phyloP scores from a whole-genome alignment of 2,888 invertebrate species.

The Meloe dianella region DNA sequence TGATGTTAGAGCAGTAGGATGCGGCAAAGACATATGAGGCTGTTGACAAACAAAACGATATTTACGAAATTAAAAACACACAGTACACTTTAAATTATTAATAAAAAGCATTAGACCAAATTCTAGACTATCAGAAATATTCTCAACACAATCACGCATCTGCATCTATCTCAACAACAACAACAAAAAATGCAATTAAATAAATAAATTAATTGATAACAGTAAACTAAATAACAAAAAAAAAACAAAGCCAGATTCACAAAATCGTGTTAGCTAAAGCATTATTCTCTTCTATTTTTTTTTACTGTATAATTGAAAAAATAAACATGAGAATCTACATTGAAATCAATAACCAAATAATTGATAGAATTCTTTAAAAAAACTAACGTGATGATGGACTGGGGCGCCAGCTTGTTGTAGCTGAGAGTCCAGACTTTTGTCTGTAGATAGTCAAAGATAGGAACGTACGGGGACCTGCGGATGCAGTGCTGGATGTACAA shows the following conservation, averaged over 20 bases:
- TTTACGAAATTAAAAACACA: too few relatives aligned
- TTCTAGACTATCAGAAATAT: constrained; percentile 45
- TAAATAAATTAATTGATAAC: constrained; percentile 4
- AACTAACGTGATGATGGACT: constrained; percentile 66
- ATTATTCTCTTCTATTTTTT: neutral
- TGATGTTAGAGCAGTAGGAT: constrained; percentile 71
- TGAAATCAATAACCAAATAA: constrained; percentile 16
- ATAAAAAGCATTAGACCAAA: constrained; percentile 36
- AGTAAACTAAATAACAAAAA: constrained; percentile 3
- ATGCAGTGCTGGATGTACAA: constrained; percentile 96
- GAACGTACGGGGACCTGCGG: constrained; percentile 97
- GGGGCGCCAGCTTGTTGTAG: constrained; percentile 63
- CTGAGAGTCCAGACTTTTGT: constrained; percentile 68
- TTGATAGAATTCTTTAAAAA: constrained; percentile 35
- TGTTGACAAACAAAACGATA: constrained; percentile 44
- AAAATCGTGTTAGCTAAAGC: constrained; percentile 18
- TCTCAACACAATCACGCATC: constrained; percentile 39
- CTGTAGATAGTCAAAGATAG: constrained; percentile 96
- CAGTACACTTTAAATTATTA: neutral
- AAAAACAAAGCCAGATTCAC: constrained; percentile 20
- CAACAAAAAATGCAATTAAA: constrained; percentile 20
- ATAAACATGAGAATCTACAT: constrained; percentile 17
- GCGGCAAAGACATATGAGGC: constrained; percentile 67
- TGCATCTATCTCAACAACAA: constrained; percentile 20
- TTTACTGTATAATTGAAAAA: neutral